Percentiles rank a stretch among this genome's conserved stretches.
Evolutionary conservation across 2,888 invertebrate species (phyloP).

Genomic region (Nemapogon koenigi): DNA sequence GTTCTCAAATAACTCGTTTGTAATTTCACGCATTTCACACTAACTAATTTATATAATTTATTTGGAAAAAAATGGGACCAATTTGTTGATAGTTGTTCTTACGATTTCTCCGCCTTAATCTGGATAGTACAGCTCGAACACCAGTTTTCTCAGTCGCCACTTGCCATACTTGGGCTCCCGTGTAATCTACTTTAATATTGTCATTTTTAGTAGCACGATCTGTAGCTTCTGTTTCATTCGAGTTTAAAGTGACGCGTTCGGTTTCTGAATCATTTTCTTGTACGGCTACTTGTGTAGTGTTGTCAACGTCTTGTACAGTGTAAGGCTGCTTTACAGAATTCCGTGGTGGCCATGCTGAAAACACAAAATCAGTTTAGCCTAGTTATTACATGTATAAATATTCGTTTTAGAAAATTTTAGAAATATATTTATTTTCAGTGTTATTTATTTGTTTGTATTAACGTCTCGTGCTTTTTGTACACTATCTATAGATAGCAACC

Average conservation of each 20-base stretch:
- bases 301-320: not conserved
- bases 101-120: constrained; percentile 44
- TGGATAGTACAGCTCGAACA: constrained; percentile 32
- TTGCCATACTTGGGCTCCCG: constrained; percentile 81
- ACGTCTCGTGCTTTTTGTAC: no score
- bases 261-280: constrained; percentile 1
- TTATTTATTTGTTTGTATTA: no score
- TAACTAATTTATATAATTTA: no score
- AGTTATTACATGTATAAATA: no score
- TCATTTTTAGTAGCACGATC: not conserved
- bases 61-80: no score
- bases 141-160: constrained; percentile 60
- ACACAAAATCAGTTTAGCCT: no score
- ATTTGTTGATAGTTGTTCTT: no score
- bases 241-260: constrained; percentile 16
- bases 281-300: constrained; percentile 28
- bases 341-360: constrained; percentile 11
- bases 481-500: no score
- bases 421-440: no score
- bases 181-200: constrained; percentile 63
- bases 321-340: constrained; percentile 8
- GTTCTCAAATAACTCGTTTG: no score
- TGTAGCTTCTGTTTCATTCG: not conserved
- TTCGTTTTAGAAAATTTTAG: no score
- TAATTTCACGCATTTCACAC: no score